A percentile compares a stretch with the other conserved stretches of the same genome.
Conservation (phyloP, 2,113 vertebrate species). For the Arizona elegans region DNA sequence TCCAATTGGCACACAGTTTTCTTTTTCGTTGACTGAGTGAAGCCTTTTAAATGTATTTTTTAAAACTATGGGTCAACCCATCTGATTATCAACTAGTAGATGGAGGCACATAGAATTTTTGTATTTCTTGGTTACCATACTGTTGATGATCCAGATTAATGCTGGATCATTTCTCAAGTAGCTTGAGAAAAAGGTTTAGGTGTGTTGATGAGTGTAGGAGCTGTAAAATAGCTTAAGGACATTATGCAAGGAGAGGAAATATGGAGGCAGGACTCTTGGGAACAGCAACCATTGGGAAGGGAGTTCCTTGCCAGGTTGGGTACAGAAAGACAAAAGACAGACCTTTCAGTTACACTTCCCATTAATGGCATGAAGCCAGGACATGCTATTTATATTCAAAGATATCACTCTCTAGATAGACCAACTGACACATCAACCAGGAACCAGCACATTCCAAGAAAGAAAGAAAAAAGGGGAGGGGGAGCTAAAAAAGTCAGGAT, state of each 20-base stretch:
- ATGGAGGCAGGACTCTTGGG: not conserved
- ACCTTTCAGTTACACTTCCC: not conserved
- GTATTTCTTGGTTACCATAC: no score
- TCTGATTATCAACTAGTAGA: no score
- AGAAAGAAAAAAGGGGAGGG: not conserved
- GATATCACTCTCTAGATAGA: not conserved
- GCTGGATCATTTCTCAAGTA: no score
- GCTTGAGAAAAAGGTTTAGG: not conserved
- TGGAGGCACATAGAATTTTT: no score
- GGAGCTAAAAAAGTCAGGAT: not conserved
- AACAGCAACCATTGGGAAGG: not conserved
- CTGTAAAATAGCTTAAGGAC: not conserved
- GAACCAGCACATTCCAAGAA: not conserved
- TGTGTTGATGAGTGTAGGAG: not conserved
- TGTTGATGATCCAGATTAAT: no score
- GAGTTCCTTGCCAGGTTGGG: not conserved
- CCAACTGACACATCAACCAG: not conserved
- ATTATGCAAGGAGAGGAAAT: not conserved
- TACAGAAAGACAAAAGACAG: not conserved
- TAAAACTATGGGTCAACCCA: no score
- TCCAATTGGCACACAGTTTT: no score
- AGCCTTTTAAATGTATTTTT: no score
- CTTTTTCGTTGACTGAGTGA: no score
- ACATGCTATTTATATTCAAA: not conserved
- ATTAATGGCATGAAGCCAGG: not conserved